Conservation (phyloP, 1,140 invertebrate genomes). For the Palaemon carinicauda region DNA sequence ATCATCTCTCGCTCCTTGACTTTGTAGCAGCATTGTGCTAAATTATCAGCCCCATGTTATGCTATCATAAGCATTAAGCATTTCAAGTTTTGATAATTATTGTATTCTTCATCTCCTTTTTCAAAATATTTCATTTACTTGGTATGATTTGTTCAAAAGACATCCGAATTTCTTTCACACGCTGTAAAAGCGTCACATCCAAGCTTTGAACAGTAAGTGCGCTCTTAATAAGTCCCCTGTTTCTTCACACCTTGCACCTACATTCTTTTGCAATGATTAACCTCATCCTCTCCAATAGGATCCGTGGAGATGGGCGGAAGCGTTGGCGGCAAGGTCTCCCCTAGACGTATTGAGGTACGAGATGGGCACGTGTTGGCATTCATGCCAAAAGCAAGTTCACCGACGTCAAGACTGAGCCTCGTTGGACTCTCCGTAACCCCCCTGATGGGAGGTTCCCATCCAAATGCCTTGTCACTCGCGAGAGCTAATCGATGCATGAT, state of each 20-base stretch:
- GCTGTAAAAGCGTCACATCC: background rate
- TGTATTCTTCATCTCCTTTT: too few species aligned
- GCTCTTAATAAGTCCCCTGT: background rate
- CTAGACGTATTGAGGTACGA: slow-evolving; percentile 22
- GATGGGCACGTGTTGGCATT: slow-evolving; percentile 38
- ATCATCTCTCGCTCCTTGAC: too few species aligned
- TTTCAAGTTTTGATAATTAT: too few species aligned
- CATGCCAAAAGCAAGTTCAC: background rate
- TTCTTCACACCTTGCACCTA: background rate
- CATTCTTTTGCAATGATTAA: background rate
- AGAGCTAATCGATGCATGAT: slow-evolving; percentile 28
- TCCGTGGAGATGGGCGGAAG: slow-evolving; percentile 25
- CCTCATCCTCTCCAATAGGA: background rate
- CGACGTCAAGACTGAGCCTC: slow-evolving; percentile 12
- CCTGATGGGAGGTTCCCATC: background rate
- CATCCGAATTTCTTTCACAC: too few species aligned
- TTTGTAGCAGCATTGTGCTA: too few species aligned
- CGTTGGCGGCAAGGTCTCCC: background rate
- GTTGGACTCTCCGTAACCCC: slow-evolving; percentile 28
- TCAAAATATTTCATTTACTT: too few species aligned
- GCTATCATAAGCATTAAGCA: too few species aligned
- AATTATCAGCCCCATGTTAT: too few species aligned
- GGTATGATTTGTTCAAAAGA: too few species aligned
- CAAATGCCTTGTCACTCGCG: background rate
- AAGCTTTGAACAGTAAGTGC: background rate